Conservation (phyloP, 2,113 vertebrate species). For the Chlorocebus sabaeus region DNA sequence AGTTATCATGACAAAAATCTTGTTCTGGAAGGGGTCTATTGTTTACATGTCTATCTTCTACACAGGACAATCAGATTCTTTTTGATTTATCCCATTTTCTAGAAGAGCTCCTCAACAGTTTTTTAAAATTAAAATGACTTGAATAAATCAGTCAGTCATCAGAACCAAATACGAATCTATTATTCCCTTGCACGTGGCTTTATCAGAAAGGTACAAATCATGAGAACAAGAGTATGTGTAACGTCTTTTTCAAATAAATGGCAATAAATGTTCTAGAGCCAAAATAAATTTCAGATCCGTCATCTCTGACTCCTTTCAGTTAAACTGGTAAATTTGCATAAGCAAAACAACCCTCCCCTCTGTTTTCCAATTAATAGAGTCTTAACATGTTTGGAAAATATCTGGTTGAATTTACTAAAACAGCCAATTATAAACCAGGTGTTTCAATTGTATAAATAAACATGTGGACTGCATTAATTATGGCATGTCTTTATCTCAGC, state of each 20-base stretch:
- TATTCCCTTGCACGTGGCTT: background rate
- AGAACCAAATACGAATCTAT: constrained; percentile 6
- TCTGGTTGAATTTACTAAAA: constrained; percentile 56
- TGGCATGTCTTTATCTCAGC: constrained; percentile 36
- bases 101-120: background rate
- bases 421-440: constrained; percentile 71
- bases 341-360: constrained; percentile 12
- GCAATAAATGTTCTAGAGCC: background rate
- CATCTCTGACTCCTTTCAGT: background rate
- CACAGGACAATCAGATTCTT: background rate
- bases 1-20: background rate
- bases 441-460: constrained; percentile 67
- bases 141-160: background rate
- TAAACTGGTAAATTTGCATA: constrained; percentile 43
- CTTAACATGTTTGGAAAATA: constrained; percentile 72
- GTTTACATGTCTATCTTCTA: background rate
- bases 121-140: constrained; percentile 24
- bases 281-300: background rate
- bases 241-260: background rate
- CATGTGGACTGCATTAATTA: constrained; percentile 71
- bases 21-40: background rate
- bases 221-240: background rate
- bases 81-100: background rate
- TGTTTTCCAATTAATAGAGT: constrained; percentile 55
- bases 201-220: background rate